Evolutionary conservation across 2,797 vertebrate genomes (phyloP).

Genomic region (Poeciliopsis presidionis): DNA sequence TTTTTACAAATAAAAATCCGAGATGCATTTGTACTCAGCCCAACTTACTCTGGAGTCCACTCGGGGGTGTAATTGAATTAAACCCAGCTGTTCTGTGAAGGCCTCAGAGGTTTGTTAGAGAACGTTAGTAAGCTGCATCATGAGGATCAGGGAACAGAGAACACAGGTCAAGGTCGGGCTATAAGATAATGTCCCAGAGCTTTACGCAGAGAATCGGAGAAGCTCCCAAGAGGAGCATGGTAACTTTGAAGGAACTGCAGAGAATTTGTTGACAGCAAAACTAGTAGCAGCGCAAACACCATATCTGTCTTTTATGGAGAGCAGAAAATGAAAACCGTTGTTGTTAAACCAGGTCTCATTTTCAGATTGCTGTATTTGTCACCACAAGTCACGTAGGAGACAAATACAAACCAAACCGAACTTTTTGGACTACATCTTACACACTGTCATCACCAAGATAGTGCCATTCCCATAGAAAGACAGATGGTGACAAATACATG

Average conservation of each 20-base stretch:
- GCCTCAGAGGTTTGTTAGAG: neutral
- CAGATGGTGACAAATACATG: neutral
- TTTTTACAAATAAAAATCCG: neutral
- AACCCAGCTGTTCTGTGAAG: neutral
- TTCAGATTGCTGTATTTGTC: neutral
- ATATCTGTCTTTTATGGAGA: neutral
- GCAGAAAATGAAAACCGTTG: neutral
- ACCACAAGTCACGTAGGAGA: neutral
- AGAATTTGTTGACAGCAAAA: neutral
- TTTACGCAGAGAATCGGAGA: neutral
- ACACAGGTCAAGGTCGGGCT: neutral
- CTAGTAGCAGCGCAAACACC: neutral
- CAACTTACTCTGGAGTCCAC: neutral
- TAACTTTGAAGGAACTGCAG: neutral
- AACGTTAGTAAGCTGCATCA: neutral
- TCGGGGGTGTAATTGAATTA: neutral
- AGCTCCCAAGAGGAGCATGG: neutral
- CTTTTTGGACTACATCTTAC: neutral
- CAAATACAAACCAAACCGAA: neutral
- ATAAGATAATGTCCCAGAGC: neutral
- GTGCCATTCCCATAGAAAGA: neutral
- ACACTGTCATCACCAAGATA: neutral
- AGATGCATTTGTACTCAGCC: neutral
- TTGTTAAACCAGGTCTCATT: neutral
- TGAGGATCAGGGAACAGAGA: neutral